Evolutionary conservation across 1,140 invertebrate species (phyloP).

Genomic region (Heliothis virescens): DNA sequence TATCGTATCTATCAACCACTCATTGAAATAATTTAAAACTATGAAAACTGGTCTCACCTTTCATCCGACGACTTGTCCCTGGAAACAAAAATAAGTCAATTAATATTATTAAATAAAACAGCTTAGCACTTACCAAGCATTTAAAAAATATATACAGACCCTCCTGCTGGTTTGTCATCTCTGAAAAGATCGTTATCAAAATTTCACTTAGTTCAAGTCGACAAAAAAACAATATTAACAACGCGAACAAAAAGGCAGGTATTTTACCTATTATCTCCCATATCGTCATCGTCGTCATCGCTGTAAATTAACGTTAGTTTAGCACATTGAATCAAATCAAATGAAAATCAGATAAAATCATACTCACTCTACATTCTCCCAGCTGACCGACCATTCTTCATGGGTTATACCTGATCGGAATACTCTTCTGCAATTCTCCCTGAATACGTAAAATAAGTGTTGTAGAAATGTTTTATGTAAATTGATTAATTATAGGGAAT

Average conservation of each 20-base stretch:
- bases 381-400: constrained; percentile 75
- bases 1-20: neutral
- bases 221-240: neutral
- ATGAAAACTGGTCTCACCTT: neutral
- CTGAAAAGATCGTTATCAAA: neutral
- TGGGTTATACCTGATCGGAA: constrained; percentile 80
- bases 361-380: constrained; percentile 74
- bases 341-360: neutral
- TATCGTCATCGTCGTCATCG: constrained; percentile 53
- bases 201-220: too few species aligned
- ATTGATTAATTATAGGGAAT: too few species aligned
- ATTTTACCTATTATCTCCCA: constrained; percentile 49
- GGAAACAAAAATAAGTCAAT: neutral
- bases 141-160: neutral
- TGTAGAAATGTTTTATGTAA: too few species aligned
- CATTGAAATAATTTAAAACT: too few species aligned
- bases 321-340: neutral
- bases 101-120: neutral
- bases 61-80: constrained; percentile 5
- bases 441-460: constrained; percentile 52
- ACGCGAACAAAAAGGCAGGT: neutral
- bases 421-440: constrained; percentile 76
- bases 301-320: constrained; percentile 50
- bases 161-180: neutral
- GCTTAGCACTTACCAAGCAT: too few species aligned